These are phyloP conservation scores for Pangasius macronema DNA, from an alignment of 2,797 vertebrate genomes.

Conservation along the genomic window DNA sequence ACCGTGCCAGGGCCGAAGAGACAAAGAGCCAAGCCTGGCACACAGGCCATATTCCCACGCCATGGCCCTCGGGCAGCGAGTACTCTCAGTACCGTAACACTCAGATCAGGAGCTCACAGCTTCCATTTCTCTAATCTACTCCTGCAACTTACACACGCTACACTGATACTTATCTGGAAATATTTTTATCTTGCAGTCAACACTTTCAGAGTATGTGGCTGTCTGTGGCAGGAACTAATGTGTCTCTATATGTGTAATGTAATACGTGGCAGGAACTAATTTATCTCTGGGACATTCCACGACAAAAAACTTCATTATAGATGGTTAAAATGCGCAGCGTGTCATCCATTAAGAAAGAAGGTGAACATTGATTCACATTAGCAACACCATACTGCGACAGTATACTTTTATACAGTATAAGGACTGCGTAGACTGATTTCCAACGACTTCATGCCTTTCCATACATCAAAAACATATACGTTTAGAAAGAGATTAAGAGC, in stretches of 20 bases:
- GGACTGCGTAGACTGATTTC: no score
- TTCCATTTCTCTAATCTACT: neutral
- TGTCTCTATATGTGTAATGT: neutral
- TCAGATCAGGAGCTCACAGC: slow-evolving; percentile 2
- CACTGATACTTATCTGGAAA: neutral
- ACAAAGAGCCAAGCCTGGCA: slow-evolving; percentile 51
- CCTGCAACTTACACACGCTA: neutral
- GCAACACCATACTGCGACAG: no score
- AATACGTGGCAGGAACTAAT: neutral
- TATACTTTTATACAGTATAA: no score
- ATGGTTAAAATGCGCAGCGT: neutral
- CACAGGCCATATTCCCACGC: slow-evolving; percentile 52
- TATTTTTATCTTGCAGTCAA: neutral
- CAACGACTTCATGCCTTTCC: no score
- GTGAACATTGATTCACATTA: neutral
- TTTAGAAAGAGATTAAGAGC: neutral
- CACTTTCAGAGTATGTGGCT: neutral
- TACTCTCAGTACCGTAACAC: slow-evolving; percentile 22
- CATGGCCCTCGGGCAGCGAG: slow-evolving; percentile 27
- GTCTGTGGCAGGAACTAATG: neutral
- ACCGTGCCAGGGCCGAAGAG: slow-evolving; percentile 34
- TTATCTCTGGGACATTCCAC: neutral
- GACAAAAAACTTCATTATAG: neutral
- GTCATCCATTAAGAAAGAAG: neutral
- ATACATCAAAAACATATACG: no score